phyloP scores from a whole-genome alignment of 2,888 invertebrate genomes.

The Caenorhabditis parvicauda region DNA sequence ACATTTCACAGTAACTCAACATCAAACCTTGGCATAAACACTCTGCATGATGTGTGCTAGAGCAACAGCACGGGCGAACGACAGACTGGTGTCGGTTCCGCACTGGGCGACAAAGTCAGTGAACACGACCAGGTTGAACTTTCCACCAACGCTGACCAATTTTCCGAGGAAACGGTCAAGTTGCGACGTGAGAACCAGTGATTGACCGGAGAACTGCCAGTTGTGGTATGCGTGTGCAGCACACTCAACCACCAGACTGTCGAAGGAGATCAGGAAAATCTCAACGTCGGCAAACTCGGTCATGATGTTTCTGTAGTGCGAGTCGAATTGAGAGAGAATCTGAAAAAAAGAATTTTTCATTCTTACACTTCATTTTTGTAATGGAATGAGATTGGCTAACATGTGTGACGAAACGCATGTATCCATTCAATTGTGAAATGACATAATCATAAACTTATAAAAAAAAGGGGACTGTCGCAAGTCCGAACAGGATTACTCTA shows the following conservation, averaged over 20 bases:
- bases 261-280: constrained; percentile 58
- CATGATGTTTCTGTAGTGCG: constrained; percentile 54
- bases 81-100: constrained; percentile 49
- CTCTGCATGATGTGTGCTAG: constrained; percentile 40
- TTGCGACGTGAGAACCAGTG: constrained; percentile 50
- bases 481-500: too few species aligned
- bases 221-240: constrained; percentile 60
- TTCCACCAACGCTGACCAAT: constrained; percentile 51
- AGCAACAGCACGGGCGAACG: constrained; percentile 47
- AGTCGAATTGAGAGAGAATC: constrained; percentile 42
- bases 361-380: too few species aligned
- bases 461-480: too few species aligned
- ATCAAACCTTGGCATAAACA: constrained; percentile 21
- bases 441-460: too few species aligned
- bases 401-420: too few species aligned
- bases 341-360: constrained; percentile 15
- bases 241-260: constrained; percentile 56
- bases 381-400: too few species aligned
- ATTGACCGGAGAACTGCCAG: constrained; percentile 59
- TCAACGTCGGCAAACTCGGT: constrained; percentile 61
- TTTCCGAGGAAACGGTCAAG: constrained; percentile 52
- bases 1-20: constrained; percentile 3
- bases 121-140: constrained; percentile 58
- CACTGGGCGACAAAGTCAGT: constrained; percentile 51
- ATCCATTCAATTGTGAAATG: too few species aligned